phyloP scores from a whole-genome alignment of 2,797 vertebrate species.

The Chelon auratus region DNA sequence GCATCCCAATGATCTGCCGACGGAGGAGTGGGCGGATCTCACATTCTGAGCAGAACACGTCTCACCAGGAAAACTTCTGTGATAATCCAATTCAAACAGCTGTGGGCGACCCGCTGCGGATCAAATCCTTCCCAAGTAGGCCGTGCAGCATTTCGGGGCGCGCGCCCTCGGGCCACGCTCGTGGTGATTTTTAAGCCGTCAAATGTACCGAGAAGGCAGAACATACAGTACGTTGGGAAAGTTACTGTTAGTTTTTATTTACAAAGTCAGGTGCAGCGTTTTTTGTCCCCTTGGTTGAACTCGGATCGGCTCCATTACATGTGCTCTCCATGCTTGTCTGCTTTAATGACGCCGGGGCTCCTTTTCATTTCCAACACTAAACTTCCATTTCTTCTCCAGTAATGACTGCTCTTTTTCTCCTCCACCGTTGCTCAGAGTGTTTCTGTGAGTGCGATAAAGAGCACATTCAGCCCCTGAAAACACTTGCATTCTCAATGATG shows the following conservation, averaged over 20 bases:
- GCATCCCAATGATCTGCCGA: slow-evolving; percentile 58
- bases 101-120: slow-evolving; percentile 37
- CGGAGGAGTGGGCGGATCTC: slow-evolving; percentile 26
- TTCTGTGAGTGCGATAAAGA: slow-evolving; percentile 13
- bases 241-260: slow-evolving; percentile 28
- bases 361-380: neutral
- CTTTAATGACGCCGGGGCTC: slow-evolving; percentile 2
- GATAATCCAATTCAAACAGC: slow-evolving; percentile 66
- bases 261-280: slow-evolving; percentile 2
- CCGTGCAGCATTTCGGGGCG: slow-evolving; percentile 24
- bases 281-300: slow-evolving; percentile 13
- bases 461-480: slow-evolving; percentile 33
- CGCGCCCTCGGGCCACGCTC: slow-evolving; percentile 37
- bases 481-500: slow-evolving; percentile 20
- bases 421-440: neutral
- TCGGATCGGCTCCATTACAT: slow-evolving; percentile 17
- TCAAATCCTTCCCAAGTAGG: slow-evolving; percentile 46
- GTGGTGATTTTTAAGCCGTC: slow-evolving; percentile 17
- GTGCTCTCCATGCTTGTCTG: slow-evolving; percentile 5
- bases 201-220: slow-evolving; percentile 2
- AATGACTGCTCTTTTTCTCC: slow-evolving; percentile 2
- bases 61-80: slow-evolving; percentile 40
- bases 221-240: slow-evolving; percentile 7
- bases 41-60: slow-evolving; percentile 29
- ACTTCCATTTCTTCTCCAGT: neutral